Evolutionary conservation across 2,113 vertebrate genomes (phyloP).

Genomic region (Tragelaphus buxtoni): DNA sequence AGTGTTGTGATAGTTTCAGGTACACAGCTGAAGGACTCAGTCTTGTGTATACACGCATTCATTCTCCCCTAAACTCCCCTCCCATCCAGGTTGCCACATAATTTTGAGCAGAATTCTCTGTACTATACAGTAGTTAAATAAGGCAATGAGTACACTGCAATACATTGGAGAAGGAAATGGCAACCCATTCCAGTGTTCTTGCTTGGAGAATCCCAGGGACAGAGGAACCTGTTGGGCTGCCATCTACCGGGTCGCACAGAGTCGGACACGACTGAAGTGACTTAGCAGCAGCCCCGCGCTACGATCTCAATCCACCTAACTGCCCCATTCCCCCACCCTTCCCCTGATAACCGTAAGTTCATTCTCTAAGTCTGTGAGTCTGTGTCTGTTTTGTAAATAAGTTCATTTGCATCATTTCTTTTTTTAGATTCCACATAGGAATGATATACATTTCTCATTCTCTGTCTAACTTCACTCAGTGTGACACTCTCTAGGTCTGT

Average conservation of each 20-base stretch:
- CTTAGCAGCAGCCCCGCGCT: no score
- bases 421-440: not conserved
- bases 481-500: not conserved
- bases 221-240: no score
- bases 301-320: not conserved
- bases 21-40: not conserved
- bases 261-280: no score
- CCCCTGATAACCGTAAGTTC: not conserved
- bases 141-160: not conserved
- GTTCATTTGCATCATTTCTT: not conserved
- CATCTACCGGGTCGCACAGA: no score
- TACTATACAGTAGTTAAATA: not conserved
- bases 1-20: not conserved
- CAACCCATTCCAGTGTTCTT: no score
- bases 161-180: no score
- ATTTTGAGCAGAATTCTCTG: not conserved
- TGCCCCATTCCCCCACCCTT: accelerated
- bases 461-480: not conserved
- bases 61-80: not conserved
- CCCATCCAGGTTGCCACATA: not conserved
- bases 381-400: not conserved
- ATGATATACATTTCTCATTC: not conserved
- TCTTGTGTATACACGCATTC: not conserved
- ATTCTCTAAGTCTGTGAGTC: not conserved
- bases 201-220: no score